Evolutionary conservation across 2,113 vertebrate genomes (phyloP), one percentile per base, ranked within the genome.

Genomic region (Pongo pygmaeus): DNA sequence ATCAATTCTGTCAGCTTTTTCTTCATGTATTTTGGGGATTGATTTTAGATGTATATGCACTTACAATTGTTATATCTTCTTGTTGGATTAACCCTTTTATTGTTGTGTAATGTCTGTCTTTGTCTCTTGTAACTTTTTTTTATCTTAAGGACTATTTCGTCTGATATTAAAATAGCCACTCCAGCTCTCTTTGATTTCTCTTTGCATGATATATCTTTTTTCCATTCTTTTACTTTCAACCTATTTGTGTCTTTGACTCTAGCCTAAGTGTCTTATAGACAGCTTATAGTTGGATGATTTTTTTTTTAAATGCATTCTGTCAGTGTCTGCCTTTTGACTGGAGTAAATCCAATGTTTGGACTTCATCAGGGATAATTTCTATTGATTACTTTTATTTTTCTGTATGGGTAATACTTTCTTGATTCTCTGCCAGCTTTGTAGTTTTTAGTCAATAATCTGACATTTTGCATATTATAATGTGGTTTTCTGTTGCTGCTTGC

Each of bases 221-320:
- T 61, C 12, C 14, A 14, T 38, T 79, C n/a, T 91, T 77, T 72
- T n/a, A 55, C 70, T 72, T 93, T 74, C 78, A 92, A 79, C 5
- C 88, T 79, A 8, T 72, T 67, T 75, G 40, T 92, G 43, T 88
- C 43, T 90, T 93, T 88, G 35, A 93, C 78, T 84, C 59, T 78
- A 69, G 83, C 64, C 55, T 89, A 52, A 80, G 14, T 86, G 8
- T 94, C 43, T 67, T 43, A 23, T 25, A 91, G 30, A 91, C 12
- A 59, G 20, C 1, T 64, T 79, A n/a, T 35, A 70, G 16, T 16
- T 64, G 18, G 23, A 78, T 87, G 23, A 46, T 35, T 84, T 46
- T 69, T 48, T 23, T 79, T 86, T 46, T 46, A 35, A 74, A 32
- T 35, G 23, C 8, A n/a, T 90, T 43, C 70, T 92, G 16, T 74